A percentile compares a stretch with the other conserved stretches of the same genome.
These are phyloP conservation scores for Ligdia adustata DNA, from an alignment of 2,888 invertebrate species.

Conservation along the genomic window DNA sequence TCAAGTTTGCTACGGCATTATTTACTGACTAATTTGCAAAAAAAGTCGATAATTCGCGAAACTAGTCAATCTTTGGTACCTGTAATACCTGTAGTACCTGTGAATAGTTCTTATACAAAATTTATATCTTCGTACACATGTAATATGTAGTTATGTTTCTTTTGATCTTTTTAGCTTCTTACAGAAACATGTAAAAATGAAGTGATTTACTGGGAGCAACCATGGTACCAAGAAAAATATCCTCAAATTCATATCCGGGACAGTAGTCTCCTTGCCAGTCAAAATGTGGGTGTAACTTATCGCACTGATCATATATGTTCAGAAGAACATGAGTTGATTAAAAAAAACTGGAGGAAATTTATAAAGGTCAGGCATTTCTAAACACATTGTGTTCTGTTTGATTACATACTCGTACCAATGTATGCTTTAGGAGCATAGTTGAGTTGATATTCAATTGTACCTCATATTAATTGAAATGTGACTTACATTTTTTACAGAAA, in stretches of 20 bases:
- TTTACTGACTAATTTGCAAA: no score
- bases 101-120: no score
- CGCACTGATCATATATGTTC: slow-evolving; percentile 50
- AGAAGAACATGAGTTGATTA: slow-evolving; percentile 56
- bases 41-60: no score
- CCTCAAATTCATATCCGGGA: background rate
- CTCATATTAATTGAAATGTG: background rate
- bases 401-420: no score
- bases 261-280: background rate
- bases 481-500: slow-evolving; percentile 45
- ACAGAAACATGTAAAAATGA: slow-evolving; percentile 43
- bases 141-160: no score
- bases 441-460: no score
- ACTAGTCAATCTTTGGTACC: no score
- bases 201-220: slow-evolving; percentile 61
- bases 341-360: slow-evolving; percentile 63
- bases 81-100: no score
- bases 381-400: no score
- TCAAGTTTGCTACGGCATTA: no score
- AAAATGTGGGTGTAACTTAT: background rate
- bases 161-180: slow-evolving; percentile 50
- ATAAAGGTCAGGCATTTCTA: slow-evolving; percentile 52
- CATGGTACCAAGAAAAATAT: slow-evolving; percentile 71
- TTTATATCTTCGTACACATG: no score
- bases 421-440: no score